Evolutionary conservation across 1,140 invertebrate species (phyloP).

Genomic region (Forficula auricularia): DNA sequence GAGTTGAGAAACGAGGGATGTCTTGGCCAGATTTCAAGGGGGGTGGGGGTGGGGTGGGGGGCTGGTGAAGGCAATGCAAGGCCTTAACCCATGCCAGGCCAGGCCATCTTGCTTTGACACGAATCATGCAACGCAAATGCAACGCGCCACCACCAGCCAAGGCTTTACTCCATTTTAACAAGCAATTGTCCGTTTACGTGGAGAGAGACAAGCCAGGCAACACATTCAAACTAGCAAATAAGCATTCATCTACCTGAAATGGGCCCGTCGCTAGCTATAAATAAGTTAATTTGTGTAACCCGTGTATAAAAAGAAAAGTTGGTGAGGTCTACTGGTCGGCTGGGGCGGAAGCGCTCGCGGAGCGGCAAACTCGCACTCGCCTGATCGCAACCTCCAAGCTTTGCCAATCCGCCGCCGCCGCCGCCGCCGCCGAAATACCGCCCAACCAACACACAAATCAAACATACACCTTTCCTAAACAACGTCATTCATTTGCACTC

Average conservation of each 20-base stretch:
- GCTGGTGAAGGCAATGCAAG: too few species aligned
- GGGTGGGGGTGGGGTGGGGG: too few species aligned
- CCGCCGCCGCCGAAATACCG: neutral
- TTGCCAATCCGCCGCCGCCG: neutral
- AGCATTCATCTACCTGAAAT: constrained; percentile 8
- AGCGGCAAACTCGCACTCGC: constrained; percentile 12
- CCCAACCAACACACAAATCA: constrained; percentile 1
- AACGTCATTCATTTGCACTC: too few species aligned
- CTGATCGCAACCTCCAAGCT: constrained; percentile 2
- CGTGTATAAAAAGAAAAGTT: constrained; percentile 22
- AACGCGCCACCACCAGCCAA: constrained; percentile 1
- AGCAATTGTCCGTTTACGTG: neutral
- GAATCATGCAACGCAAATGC: constrained; percentile 20
- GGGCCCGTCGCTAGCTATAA: constrained; percentile 15
- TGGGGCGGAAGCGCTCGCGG: constrained; percentile 11
- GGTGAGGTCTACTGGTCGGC: constrained; percentile 16
- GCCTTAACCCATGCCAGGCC: constrained; percentile 19
- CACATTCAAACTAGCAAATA: too few species aligned
- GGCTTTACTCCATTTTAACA: constrained; percentile 2
- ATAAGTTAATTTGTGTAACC: constrained; percentile 20
- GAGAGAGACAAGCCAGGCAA: too few species aligned
- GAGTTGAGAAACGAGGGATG: too few species aligned
- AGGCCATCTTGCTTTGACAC: constrained; percentile 21
- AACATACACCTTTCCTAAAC: neutral
- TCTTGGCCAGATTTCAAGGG: too few species aligned